Base-by-base conservation (phyloP, 2,888 invertebrate species). In the Bombylius discolor region DNA sequence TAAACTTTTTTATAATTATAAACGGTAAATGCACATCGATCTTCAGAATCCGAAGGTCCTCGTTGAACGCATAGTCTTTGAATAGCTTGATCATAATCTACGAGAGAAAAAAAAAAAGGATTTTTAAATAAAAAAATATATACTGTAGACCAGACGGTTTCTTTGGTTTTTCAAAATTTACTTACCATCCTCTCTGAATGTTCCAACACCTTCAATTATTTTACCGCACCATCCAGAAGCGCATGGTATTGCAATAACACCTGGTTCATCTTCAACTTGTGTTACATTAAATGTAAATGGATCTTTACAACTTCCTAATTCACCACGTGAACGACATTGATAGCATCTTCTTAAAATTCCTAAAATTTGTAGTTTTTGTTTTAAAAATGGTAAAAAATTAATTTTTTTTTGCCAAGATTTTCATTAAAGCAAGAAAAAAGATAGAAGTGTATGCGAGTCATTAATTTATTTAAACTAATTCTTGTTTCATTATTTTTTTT, bases 191-290 rank as follows among this genome's bases (percentile, higher is more conserved):
- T 84, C 83, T 68, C 87, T 84, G 62, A 85, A 81, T 52, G 85
- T 77, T 64, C 85, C 85, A 62, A 84, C 84, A 57, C 86, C 85
- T 72, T 93, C 92, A 45, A 90, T 81, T 52, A 91, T 84, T 77
- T 94, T 94, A 33, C 88, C 89, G 67, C 94, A 94, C 94, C 94
- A 94, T 46, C 92, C 92, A 0, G 90, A 90, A 1, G 89, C 87
- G 65, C 93, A 93, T 0, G 89, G 87, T 12, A 85, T 81, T 1
- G 85, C 82, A 64, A 85, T 79, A 1, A 92, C 81, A 0, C 90
- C 90, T 42, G 78, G 78, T 66, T 85, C 85, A 31, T 76, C 74
- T 61, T 84, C 83, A 5, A 85, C 81, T 63, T 85, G 81, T 0
- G 91, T 89, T 13, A 81, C 81, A 76, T 93, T 93, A 63, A 82